A percentile compares a stretch with the other conserved stretches of the same genome.
Conservation (phyloP, 2,113 vertebrate genomes). For the Aldabrachelys gigantea region DNA sequence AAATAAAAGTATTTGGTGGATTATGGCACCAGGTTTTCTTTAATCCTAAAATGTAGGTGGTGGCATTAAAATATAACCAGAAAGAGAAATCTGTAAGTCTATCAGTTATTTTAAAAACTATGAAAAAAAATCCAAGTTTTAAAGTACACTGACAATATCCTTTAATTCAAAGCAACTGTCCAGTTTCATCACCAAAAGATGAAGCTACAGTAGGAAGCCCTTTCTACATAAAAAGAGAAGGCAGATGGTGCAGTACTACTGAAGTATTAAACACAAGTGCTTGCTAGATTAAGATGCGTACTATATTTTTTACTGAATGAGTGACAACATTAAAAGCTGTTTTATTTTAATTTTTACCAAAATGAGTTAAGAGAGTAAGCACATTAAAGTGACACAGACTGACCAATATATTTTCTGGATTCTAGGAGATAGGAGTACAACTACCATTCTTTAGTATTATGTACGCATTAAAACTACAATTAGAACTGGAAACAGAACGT, state of each 20-base stretch:
- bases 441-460: background rate
- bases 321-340: background rate
- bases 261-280: background rate
- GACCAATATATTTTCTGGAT: background rate
- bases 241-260: background rate
- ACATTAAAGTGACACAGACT: background rate
- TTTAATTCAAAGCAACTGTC: background rate
- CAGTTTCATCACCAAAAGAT: background rate
- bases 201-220: background rate
- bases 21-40: background rate
- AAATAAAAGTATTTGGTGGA: background rate
- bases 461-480: background rate
- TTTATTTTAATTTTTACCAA: background rate
- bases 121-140: background rate
- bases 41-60: background rate
- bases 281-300: background rate
- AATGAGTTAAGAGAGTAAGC: background rate
- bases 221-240: conserved; percentile 4
- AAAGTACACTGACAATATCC: background rate
- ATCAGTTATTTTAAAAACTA: background rate
- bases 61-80: background rate
- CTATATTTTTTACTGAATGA: background rate
- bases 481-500: background rate
- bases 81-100: background rate
- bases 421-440: background rate